Conservation (phyloP, 2,797 vertebrate species). For the Microctenopoma lineatum region DNA sequence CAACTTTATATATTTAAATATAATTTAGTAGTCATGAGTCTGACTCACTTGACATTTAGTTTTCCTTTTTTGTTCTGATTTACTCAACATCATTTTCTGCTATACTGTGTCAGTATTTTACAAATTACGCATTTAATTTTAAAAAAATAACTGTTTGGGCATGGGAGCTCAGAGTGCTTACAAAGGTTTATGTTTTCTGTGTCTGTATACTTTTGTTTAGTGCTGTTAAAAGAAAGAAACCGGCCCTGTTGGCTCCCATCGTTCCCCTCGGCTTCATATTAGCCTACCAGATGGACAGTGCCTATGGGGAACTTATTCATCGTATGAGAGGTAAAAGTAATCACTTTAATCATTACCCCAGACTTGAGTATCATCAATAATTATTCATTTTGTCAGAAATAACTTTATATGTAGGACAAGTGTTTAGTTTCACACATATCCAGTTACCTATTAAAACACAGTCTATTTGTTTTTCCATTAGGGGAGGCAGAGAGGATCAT, state of each 20-base stretch:
- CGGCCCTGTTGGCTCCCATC: conserved; percentile 82
- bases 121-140: not conserved
- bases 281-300: conserved; percentile 88
- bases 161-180: not conserved
- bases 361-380: too few relatives aligned
- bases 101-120: not conserved
- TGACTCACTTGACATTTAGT: not conserved
- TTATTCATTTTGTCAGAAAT: too few relatives aligned
- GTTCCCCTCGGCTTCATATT: conserved; percentile 88
- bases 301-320: conserved; percentile 88
- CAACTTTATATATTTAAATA: not conserved
- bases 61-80: not conserved
- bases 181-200: not conserved
- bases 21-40: not conserved
- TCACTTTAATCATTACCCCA: not conserved
- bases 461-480: conserved; percentile 45
- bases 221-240: conserved; percentile 86
- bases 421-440: too few relatives aligned
- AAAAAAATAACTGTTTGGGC: not conserved
- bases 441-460: too few relatives aligned
- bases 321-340: conserved; percentile 87
- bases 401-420: too few relatives aligned
- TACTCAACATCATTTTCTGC: not conserved
- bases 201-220: conserved; percentile 63
- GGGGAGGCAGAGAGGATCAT: conserved; percentile 89